Conservation (phyloP, 2,797 vertebrate genomes). For the Oceanodroma leucorhoa region DNA sequence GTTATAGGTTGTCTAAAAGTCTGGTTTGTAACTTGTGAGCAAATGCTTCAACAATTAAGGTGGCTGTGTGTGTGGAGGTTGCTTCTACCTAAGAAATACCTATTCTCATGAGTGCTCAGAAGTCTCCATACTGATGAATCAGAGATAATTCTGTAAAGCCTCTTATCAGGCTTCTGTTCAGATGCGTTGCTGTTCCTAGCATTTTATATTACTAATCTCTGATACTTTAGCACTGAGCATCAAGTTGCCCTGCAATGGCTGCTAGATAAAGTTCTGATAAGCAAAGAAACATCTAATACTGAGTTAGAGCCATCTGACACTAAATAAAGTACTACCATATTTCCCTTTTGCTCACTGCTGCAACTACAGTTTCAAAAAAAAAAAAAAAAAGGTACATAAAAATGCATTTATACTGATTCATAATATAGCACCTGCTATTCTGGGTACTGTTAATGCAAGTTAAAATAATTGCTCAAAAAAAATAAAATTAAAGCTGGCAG, state of each 20-base stretch:
- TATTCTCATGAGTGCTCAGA: accelerated
- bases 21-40: neutral
- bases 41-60: neutral
- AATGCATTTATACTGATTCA: neutral
- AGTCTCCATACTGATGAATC: neutral
- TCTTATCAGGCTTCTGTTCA: neutral
- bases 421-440: neutral
- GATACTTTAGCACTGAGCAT: accelerated
- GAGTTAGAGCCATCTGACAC: neutral
- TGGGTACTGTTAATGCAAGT: neutral
- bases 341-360: neutral
- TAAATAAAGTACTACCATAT: neutral
- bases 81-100: neutral
- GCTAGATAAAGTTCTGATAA: neutral
- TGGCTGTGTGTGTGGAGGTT: neutral
- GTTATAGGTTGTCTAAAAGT: neutral
- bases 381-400: neutral
- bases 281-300: neutral
- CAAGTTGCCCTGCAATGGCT: neutral
- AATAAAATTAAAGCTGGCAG: neutral
- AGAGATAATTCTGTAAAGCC: neutral
- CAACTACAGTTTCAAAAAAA: neutral
- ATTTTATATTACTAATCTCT: neutral
- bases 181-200: neutral
- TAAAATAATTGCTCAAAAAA: neutral